Conservation (phyloP, 2,888 invertebrate genomes). For the Melipona bicolor region DNA sequence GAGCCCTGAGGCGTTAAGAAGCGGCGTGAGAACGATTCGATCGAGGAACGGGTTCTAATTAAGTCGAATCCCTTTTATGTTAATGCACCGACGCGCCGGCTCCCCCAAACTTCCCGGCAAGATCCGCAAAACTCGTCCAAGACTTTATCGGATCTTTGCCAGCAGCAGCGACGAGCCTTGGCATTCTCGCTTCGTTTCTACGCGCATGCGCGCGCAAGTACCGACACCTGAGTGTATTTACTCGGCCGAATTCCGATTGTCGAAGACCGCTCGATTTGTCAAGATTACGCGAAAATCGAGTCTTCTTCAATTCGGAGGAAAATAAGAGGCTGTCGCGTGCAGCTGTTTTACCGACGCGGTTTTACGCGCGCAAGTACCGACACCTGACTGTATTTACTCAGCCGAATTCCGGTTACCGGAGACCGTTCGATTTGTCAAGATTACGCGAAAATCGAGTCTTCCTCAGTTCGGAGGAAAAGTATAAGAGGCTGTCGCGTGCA, state of each 20-base stretch:
- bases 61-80: slow-evolving; percentile 52
- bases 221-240: slow-evolving; percentile 50
- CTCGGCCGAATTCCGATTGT: slow-evolving; percentile 33
- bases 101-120: slow-evolving; percentile 50
- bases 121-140: slow-evolving; percentile 34
- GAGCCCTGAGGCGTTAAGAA: slow-evolving; percentile 7
- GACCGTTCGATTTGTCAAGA: slow-evolving; percentile 70
- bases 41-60: slow-evolving; percentile 36
- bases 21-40: slow-evolving; percentile 22
- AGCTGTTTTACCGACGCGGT: background rate
- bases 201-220: slow-evolving; percentile 3
- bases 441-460: slow-evolving; percentile 58
- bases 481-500: background rate
- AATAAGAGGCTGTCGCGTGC: slow-evolving; percentile 2
- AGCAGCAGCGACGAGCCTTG: slow-evolving; percentile 11
- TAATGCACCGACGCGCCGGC: slow-evolving; percentile 31
- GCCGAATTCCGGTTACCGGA: slow-evolving; percentile 6
- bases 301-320: slow-evolving; percentile 8
- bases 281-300: slow-evolving; percentile 65
- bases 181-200: slow-evolving; percentile 16
- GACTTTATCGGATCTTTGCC: slow-evolving; percentile 52
- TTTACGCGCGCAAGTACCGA: slow-evolving; percentile 4
- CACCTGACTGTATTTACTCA: slow-evolving; percentile 57
- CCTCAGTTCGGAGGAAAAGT: slow-evolving; percentile 9
- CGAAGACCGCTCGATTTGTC: slow-evolving; percentile 67